Evolutionary conservation across 2,888 invertebrate genomes (phyloP), one percentile per base, ranked within the genome.

Genomic region (Petrolisthes manimaculis): DNA sequence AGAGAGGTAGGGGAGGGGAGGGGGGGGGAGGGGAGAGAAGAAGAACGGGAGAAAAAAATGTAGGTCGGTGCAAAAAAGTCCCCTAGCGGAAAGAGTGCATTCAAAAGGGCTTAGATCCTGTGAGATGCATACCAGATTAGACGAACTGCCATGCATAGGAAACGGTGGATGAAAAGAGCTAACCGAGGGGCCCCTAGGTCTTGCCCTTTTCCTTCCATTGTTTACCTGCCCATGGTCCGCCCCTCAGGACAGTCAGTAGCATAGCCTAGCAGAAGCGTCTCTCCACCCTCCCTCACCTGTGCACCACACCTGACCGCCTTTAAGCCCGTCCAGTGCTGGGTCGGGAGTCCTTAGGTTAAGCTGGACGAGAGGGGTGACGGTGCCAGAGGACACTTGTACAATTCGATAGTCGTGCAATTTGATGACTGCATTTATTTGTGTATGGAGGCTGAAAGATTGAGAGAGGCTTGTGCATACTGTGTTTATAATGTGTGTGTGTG

Each of bases 41-140:
- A 18, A 61, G 61, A 37, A 37, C 37, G 67, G 82, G 82, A 56
- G 18, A 77, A 37, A 37, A 77, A 84, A 84, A 56, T n/a, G 71
- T 71, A 71, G 14, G 3, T 14, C 4, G 5, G 14, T 37, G 18
- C n/a, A 67, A 79, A 84, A 67, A 82, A 61, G 61, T 9, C 18
- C 24, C 83, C 83, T 37, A 67, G 55, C 79, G 79, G 87, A 75
- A 55, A 83, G 87, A 83, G 83, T 87, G 87, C 87, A 87, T 87
- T 87, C 87, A 87, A 87, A 83, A 51, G 87, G 82, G 71, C 71
- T 54, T 87, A 83, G 79, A 87, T 83, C 87, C 87, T 79, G 87
- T 83, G 87, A 87, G 87, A 87, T 87, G 87, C 87, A 87, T 87
- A 87, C 87, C 79, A 79, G 87, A 87, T 87, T 83, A 87, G 87